Conservation (phyloP, 2,797 vertebrate species). For the Thunnus albacares region DNA sequence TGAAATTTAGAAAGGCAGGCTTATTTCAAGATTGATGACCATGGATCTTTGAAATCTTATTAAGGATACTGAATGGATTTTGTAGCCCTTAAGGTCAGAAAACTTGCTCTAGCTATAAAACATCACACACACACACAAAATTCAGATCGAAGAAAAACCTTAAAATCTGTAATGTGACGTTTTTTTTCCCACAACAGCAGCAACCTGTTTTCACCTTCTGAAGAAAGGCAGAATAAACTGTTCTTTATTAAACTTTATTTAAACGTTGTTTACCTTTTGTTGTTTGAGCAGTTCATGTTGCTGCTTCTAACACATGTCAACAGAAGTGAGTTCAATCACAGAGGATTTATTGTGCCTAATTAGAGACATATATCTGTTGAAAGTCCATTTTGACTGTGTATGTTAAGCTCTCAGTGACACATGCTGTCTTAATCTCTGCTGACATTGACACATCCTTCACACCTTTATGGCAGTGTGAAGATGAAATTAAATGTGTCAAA, state of each 20-base stretch:
- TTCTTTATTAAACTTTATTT: neutral
- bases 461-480: slow-evolving; percentile 48
- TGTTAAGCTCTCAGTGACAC: slow-evolving; percentile 26
- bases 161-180: slow-evolving; percentile 27
- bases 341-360: slow-evolving; percentile 16
- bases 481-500: slow-evolving; percentile 53
- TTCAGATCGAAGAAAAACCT: slow-evolving; percentile 39
- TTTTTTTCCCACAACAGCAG: slow-evolving; percentile 22
- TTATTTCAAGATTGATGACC: slow-evolving; percentile 80
- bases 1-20: slow-evolving; percentile 70
- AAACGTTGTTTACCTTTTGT: neutral
- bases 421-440: slow-evolving; percentile 43
- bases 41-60: slow-evolving; percentile 74
- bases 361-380: slow-evolving; percentile 9
- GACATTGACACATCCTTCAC: slow-evolving; percentile 59
- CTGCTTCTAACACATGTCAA: neutral
- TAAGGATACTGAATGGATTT: slow-evolving; percentile 74
- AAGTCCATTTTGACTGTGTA: slow-evolving; percentile 14
- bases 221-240: neutral
- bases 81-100: slow-evolving; percentile 58
- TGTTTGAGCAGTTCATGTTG: neutral
- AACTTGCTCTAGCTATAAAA: slow-evolving; percentile 65
- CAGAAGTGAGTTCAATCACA: neutral
- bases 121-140: slow-evolving; percentile 31
- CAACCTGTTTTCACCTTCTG: neutral